Evolutionary conservation across 1,140 invertebrate genomes (phyloP), one percentile per base, ranked within the genome.

Genomic region (Lordiphosa mommai): DNA sequence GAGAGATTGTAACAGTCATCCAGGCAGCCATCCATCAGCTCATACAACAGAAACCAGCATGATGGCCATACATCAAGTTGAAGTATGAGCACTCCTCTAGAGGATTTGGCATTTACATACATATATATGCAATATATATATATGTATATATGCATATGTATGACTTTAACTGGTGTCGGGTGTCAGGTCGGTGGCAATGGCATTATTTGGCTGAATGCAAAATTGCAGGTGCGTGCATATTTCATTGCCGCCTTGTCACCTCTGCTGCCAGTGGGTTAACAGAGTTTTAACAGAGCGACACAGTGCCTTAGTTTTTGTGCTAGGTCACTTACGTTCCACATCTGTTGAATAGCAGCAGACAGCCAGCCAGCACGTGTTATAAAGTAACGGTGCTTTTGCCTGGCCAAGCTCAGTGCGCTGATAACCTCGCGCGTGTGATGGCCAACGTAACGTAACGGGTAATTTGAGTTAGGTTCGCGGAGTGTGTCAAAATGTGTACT

Each of bases 301-400:
- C 58, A 82, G 56, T 82, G 76, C 41, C 77, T 72, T 70, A 68
- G 44, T 49, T 70, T 37, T 34, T 72, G 69, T 52, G 71, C 63
- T 63, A 82, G 77, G 77, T 82, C 77, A 84, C 64, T 76, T 82
- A 72, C 53, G 64, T 69, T 84, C 77, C 77, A 82, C 77, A 71
- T 16, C 59, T 51, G 56, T 61, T 50, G 46, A 52, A 41, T 14
- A 16, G 29, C 60, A 53, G n/a, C n/a, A n/a, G n/a, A n/a, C n/a
- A n/a, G 68, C 32, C 67, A 52, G 66, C 57, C 37, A 12, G 40
- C 9, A 34, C 53, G 55, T 23, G 20, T 68, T 82, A 84, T 82
- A 82, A 84, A 82, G 59, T 61, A 77, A 58, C 67, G 59, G 61
- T 60, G 49, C 47, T 52, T 34, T 14, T 17, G 8, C 41, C 36